These are phyloP conservation scores for Callospermophilus lateralis DNA, from an alignment of 2,113 vertebrate species.

Conservation along the genomic window DNA sequence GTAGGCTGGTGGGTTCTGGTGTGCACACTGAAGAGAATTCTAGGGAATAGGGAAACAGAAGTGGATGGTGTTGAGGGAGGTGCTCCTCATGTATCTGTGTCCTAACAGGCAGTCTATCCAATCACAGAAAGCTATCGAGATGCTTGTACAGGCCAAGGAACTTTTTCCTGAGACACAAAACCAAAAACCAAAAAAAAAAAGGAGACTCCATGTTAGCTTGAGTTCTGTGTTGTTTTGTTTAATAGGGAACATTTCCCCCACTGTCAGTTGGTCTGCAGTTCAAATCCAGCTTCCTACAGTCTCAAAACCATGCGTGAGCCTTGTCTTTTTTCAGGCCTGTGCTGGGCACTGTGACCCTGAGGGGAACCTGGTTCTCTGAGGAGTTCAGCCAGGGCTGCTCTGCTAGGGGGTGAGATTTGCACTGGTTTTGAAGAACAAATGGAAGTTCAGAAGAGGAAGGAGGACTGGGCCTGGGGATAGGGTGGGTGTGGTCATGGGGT, in stretches of 20 bases:
- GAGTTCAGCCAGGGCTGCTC: background rate
- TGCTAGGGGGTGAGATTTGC: background rate
- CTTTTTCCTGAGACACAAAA: background rate
- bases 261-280: background rate
- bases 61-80: background rate
- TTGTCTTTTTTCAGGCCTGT: background rate
- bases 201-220: background rate
- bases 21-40: background rate
- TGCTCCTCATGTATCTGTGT: background rate
- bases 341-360: background rate
- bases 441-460: background rate
- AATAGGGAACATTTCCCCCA: too few species aligned
- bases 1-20: too few species aligned
- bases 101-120: background rate
- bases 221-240: background rate
- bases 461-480: too few species aligned
- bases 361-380: background rate
- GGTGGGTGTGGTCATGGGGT: too few species aligned
- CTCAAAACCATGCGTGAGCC: background rate
- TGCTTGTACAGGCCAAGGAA: background rate
- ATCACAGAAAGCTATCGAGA: background rate
- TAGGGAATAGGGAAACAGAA: background rate
- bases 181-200: rapidly evolving
- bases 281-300: background rate
- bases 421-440: background rate